These are phyloP conservation scores for Blennius ocellaris DNA, from an alignment of 2,113 vertebrate genomes.

Conservation along the genomic window DNA sequence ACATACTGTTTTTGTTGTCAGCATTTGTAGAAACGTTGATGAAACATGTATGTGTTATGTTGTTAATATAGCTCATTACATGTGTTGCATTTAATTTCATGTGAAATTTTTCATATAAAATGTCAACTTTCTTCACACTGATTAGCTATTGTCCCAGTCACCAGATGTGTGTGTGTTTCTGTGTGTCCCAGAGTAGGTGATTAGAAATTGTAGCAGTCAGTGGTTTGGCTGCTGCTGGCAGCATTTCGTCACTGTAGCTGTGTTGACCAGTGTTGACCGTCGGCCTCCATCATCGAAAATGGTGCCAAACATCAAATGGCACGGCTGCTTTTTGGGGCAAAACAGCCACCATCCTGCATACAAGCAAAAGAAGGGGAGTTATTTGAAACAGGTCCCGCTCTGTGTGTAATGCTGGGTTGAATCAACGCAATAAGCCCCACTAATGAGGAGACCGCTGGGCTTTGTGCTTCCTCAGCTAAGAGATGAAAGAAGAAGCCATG, in stretches of 20 bases:
- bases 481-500: conserved; percentile 74
- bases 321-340: conserved; percentile 33
- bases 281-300: conserved; percentile 33
- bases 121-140: background rate
- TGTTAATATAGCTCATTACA: background rate
- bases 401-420: conserved; percentile 58
- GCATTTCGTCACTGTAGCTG: conserved; percentile 29
- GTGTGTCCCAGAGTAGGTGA: conserved; percentile 26
- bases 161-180: conserved; percentile 10
- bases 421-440: conserved; percentile 65
- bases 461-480: conserved; percentile 58
- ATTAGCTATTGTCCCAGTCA: background rate
- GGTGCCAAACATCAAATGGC: conserved; percentile 33
- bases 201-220: conserved; percentile 29
- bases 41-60: background rate
- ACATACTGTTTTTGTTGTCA: too few species aligned
- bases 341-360: conserved; percentile 33
- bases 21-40: too few species aligned
- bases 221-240: conserved; percentile 22
- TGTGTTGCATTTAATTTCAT: background rate
- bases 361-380: conserved; percentile 43
- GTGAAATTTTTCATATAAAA: background rate
- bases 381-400: conserved; percentile 66
- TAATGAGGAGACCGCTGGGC: conserved; percentile 75
- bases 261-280: conserved; percentile 17